These are phyloP conservation scores for Microplitis deprimator DNA, from an alignment of 2,888 invertebrate genomes.

Conservation along the genomic window DNA sequence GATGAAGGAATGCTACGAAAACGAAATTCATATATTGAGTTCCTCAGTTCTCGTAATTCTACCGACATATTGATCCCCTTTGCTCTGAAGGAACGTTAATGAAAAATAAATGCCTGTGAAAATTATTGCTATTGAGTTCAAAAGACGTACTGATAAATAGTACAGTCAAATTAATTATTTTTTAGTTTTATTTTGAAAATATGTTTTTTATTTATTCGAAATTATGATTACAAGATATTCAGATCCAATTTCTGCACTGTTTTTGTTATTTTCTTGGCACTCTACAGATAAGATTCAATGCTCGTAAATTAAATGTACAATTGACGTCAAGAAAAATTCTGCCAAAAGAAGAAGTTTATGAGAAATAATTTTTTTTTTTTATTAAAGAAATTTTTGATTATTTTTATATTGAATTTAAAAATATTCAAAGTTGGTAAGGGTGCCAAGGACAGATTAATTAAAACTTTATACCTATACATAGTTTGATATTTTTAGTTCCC, in stretches of 20 bases:
- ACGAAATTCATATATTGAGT: conserved; percentile 1
- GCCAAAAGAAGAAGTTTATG: conserved; percentile 34
- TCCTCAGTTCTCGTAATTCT: not conserved
- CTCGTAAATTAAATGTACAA: conserved; percentile 33
- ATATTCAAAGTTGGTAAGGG: too few species aligned
- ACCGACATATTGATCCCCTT: too few species aligned
- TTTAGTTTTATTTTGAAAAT: not conserved
- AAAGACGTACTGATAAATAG: too few species aligned
- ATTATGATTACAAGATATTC: conserved; percentile 21
- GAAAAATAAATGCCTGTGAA: too few species aligned
- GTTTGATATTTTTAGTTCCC: too few species aligned
- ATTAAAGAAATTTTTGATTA: not conserved
- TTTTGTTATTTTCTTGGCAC: conserved; percentile 28
- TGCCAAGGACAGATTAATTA: too few species aligned
- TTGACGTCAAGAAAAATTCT: conserved; percentile 34
- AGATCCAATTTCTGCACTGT: conserved; percentile 29
- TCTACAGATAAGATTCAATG: conserved; percentile 30
- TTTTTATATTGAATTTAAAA: too few species aligned
- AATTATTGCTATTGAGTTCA: too few species aligned
- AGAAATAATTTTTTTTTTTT: conserved; percentile 3
- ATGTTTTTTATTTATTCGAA: conserved; percentile 7
- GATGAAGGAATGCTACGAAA: conserved; percentile 1
- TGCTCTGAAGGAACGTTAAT: too few species aligned
- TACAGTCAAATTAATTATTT: too few species aligned
- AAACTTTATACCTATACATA: too few species aligned